phyloP scores from a whole-genome alignment of 2,888 invertebrate genomes.

The Agrochola macilenta region DNA sequence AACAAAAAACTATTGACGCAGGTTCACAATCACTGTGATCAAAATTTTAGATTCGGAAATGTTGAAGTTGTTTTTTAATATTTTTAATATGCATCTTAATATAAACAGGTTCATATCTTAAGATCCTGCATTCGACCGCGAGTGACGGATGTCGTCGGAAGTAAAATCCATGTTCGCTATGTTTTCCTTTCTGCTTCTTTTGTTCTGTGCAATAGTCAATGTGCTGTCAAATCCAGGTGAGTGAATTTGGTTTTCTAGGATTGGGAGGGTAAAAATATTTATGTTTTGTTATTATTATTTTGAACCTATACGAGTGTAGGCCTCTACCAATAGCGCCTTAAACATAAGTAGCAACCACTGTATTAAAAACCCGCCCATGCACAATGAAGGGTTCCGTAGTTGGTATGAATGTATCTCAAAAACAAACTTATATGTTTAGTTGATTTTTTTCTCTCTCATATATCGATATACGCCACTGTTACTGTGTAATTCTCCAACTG shows the following conservation, averaged over 20 bases:
- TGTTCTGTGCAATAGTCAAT: constrained; percentile 38
- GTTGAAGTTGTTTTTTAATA: neutral
- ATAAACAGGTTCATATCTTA: constrained; percentile 28
- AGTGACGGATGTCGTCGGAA: constrained; percentile 21
- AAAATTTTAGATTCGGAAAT: neutral
- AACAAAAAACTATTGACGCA: neutral
- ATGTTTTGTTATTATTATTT: neutral
- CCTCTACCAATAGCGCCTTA: too few species aligned
- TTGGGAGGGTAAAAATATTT: neutral
- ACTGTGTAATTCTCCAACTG: too few species aligned
- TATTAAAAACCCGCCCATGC: neutral
- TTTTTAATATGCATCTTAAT: constrained; percentile 6
- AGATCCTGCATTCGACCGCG: constrained; percentile 27
- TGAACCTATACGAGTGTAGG: too few species aligned
- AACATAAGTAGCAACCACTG: neutral
- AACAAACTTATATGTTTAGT: too few species aligned
- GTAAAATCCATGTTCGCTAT: constrained; percentile 31
- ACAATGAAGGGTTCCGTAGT: too few species aligned
- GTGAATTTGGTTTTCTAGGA: neutral
- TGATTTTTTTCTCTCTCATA: too few species aligned
- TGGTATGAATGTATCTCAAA: too few species aligned
- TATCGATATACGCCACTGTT: too few species aligned
- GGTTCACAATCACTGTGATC: neutral
- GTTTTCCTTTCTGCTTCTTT: constrained; percentile 41
- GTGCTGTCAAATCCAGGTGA: constrained; percentile 57